Percentiles rank a stretch among this genome's conserved stretches.
These are phyloP conservation scores for Sphaeridia pumilis DNA, from an alignment of 2,888 invertebrate species.

Conservation along the genomic window DNA sequence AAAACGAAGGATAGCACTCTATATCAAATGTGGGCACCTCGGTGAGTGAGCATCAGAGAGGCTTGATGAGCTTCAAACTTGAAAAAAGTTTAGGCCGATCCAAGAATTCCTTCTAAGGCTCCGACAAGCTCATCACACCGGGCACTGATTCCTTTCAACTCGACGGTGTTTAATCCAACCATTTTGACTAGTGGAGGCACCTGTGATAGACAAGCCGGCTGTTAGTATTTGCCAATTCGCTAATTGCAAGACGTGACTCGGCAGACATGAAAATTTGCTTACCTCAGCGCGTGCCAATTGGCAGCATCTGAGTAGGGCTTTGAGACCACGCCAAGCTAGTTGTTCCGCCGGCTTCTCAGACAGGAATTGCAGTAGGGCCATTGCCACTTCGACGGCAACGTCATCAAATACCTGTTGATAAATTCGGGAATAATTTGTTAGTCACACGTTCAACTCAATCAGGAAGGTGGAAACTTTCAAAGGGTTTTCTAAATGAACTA, in stretches of 20 bases:
- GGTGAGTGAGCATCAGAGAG: background rate
- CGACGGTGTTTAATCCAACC: constrained; percentile 75
- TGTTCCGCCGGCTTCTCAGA: constrained; percentile 55
- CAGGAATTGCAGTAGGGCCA: constrained; percentile 83
- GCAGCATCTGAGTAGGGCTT: constrained; percentile 61
- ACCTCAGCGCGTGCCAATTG: constrained; percentile 57
- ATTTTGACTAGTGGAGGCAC: constrained; percentile 80
- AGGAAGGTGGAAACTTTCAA: too few species aligned
- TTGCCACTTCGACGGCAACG: constrained; percentile 77
- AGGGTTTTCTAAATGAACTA: too few species aligned
- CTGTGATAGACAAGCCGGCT: constrained; percentile 40
- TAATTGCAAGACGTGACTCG: background rate
- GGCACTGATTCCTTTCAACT: constrained; percentile 66
- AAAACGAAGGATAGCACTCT: background rate
- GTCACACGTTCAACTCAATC: too few species aligned
- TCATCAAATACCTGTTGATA: constrained; percentile 74
- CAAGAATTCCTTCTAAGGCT: constrained; percentile 46
- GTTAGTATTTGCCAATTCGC: background rate
- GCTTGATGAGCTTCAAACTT: background rate
- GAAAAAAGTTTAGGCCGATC: constrained; percentile 8
- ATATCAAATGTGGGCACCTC: background rate
- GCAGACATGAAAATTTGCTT: constrained; percentile 2
- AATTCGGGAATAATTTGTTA: too few species aligned
- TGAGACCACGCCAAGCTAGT: constrained; percentile 57
- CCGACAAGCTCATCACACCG: constrained; percentile 71